Percentiles rank a stretch among this genome's conserved stretches.
These are phyloP conservation scores for Acanthurus lineatus DNA, from an alignment of 2,797 vertebrate species.

Conservation along the genomic window DNA sequence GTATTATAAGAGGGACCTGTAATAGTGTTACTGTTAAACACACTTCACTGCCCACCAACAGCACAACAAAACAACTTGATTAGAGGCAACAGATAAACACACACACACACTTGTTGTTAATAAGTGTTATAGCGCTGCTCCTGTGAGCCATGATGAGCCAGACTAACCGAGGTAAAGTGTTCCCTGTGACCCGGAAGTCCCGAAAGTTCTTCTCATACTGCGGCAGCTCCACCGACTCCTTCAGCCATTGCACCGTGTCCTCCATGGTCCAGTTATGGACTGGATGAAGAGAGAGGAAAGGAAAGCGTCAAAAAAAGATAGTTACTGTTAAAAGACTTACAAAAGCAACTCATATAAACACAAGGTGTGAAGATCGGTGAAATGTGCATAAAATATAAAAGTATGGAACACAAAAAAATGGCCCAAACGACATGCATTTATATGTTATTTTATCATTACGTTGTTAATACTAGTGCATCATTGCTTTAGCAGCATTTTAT, in stretches of 20 bases:
- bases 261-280: slow-evolving; percentile 99
- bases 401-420: not conserved
- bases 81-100: not conserved
- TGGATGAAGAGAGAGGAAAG: slow-evolving; percentile 59
- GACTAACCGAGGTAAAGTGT: slow-evolving; percentile 94
- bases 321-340: not conserved
- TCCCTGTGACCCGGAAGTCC: slow-evolving; percentile 94
- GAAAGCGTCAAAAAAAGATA: not conserved
- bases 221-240: slow-evolving; percentile 96
- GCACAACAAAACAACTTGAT: slow-evolving; percentile 13
- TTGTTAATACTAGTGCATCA: not conserved
- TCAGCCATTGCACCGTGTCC: slow-evolving; percentile 93
- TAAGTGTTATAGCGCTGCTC: no score
- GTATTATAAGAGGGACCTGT: slow-evolving; percentile 6
- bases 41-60: not conserved
- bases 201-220: slow-evolving; percentile 97
- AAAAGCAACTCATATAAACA: not conserved
- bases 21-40: slow-evolving; percentile 9
- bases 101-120: not conserved
- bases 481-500: not conserved
- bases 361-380: not conserved
- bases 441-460: not conserved
- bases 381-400: not conserved
- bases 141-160: not conserved
- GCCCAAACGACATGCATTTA: not conserved